Evolutionary conservation across 1,140 invertebrate species (phyloP).

Genomic region (Anastrepha ludens): DNA sequence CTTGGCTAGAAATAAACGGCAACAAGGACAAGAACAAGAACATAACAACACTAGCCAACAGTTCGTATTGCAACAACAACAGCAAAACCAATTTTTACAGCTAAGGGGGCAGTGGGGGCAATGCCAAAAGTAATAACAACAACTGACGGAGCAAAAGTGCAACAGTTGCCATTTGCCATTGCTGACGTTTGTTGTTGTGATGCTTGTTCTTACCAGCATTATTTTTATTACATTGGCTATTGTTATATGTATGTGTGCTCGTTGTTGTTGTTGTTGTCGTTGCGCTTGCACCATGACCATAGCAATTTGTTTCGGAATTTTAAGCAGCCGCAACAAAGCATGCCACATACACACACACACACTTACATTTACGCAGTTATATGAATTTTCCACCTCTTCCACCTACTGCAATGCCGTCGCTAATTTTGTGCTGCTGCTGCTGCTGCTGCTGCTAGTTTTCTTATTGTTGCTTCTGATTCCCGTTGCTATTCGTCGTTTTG

Average conservation of each 20-base stretch:
- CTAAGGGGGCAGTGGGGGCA: background rate
- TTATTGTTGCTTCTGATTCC: background rate
- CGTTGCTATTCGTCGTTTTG: constrained; percentile 11
- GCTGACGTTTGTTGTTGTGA: background rate
- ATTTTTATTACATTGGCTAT: no score
- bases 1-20: constrained; percentile 61
- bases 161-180: background rate
- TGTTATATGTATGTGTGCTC: background rate
- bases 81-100: background rate
- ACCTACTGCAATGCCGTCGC: no score
- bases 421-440: background rate
- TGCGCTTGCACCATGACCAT: constrained; percentile 59
- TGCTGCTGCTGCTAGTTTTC: background rate
- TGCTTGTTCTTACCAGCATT: background rate
- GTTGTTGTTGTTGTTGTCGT: background rate
- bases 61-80: constrained; percentile 56
- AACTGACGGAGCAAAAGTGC: background rate
- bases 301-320: constrained; percentile 73
- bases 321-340: constrained; percentile 63
- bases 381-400: no score
- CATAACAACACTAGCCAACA: constrained; percentile 52
- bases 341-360: background rate
- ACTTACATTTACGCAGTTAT: background rate
- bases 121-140: background rate
- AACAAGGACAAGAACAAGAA: constrained; percentile 56